Evolutionary conservation across 1,140 invertebrate species (phyloP).

Genomic region (Drosophila rhopaloa): DNA sequence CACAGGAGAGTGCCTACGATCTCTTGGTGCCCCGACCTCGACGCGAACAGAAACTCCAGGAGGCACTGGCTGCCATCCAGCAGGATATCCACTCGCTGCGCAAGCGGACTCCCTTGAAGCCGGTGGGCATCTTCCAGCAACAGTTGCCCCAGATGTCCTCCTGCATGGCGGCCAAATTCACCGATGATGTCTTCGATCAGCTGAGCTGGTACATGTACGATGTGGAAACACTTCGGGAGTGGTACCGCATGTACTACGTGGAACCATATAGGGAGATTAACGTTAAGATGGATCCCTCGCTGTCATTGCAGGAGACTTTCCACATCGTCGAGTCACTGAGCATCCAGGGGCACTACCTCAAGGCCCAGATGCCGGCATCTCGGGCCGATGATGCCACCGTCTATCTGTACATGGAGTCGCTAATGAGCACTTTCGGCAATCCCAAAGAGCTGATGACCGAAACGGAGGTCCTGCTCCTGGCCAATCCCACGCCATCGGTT

Average conservation of each 20-base stretch:
- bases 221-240: slow-evolving; percentile 57
- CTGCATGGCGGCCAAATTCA: slow-evolving; percentile 58
- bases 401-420: slow-evolving; percentile 62
- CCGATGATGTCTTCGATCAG: slow-evolving; percentile 64
- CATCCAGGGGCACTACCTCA: slow-evolving; percentile 64
- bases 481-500: slow-evolving; percentile 44
- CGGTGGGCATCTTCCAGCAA: slow-evolving; percentile 69
- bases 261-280: slow-evolving; percentile 52
- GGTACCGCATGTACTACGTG: slow-evolving; percentile 64
- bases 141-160: slow-evolving; percentile 67
- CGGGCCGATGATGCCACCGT: slow-evolving; percentile 44
- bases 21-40: slow-evolving; percentile 66
- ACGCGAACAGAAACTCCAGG: slow-evolving; percentile 32
- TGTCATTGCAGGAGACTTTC: slow-evolving; percentile 22
- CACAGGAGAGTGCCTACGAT: slow-evolving; percentile 66
- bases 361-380: slow-evolving; percentile 31
- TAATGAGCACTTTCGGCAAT: slow-evolving; percentile 55
- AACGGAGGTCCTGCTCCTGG: slow-evolving; percentile 57
- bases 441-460: slow-evolving; percentile 45
- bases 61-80: slow-evolving; percentile 56
- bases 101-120: slow-evolving; percentile 38
- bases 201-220: slow-evolving; percentile 71
- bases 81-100: slow-evolving; percentile 46
- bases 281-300: slow-evolving; percentile 42
- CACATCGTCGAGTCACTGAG: slow-evolving; percentile 52